Evolutionary conservation across 53 echinoderm and acorn worm genomes (phyloP).

Genomic region (Astropecten irregularis): DNA sequence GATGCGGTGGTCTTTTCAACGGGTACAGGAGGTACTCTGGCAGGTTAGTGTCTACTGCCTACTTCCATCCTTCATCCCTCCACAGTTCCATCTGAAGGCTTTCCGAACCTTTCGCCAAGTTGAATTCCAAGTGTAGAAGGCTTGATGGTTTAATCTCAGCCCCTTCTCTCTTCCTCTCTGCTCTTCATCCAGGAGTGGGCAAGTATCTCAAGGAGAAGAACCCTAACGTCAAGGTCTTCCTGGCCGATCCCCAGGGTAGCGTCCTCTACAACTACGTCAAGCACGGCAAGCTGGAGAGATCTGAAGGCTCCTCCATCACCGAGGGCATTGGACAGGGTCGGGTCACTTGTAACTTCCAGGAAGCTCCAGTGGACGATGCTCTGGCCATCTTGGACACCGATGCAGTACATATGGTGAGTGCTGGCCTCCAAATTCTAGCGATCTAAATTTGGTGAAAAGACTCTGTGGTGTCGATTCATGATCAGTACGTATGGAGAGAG

Average conservation of each 20-base stretch:
- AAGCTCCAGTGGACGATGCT: constrained; percentile 91
- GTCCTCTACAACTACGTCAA: constrained; percentile 94
- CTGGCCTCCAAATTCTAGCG: too few relatives aligned
- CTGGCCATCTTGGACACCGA: constrained; percentile 76
- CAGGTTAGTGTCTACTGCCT: constrained; percentile 65
- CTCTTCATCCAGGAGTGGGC: constrained; percentile 90
- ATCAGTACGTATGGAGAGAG: too few relatives aligned
- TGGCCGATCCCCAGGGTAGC: constrained; percentile 94
- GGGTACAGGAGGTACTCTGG: constrained; percentile 93
- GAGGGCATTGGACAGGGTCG: constrained; percentile 99
- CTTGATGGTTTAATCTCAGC: too few relatives aligned
- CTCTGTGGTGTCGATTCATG: too few relatives aligned
- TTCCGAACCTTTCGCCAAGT: too few relatives aligned
- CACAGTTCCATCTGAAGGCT: too few relatives aligned
- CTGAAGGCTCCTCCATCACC: constrained; percentile 86
- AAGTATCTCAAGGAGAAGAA: constrained; percentile 88
- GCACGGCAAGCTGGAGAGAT: constrained; percentile 87
- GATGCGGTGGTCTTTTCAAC: constrained; percentile 90
- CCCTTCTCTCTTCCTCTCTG: too few relatives aligned
- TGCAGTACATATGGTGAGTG: constrained; percentile 88
- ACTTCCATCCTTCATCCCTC: too few relatives aligned
- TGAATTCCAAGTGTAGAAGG: too few relatives aligned
- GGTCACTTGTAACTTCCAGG: constrained; percentile 87
- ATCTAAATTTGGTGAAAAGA: neutral
- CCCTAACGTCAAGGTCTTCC: constrained; percentile 69